A percentile compares a stretch with the other conserved stretches of the same genome.
Conservation (phyloP, 2,888 invertebrate species). For the Tenthredo amoena region DNA sequence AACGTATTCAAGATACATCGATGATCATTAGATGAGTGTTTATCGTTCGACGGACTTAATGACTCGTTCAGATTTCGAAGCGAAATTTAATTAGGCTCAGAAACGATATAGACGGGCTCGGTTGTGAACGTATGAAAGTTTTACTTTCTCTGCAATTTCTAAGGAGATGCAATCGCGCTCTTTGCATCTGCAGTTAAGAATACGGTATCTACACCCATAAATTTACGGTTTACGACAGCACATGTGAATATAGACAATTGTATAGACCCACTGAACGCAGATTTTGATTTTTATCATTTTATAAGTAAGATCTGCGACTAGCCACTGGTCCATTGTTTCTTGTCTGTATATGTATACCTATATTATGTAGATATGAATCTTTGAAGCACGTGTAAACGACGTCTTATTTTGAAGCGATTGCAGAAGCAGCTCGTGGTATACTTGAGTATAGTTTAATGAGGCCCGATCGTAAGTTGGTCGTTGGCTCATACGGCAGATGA, state of each 20-base stretch:
- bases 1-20: not conserved
- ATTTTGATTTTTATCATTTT: not conserved
- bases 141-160: conserved; percentile 72
- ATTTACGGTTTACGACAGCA: not conserved
- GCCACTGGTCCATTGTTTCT: not conserved
- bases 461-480: not conserved
- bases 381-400: not conserved
- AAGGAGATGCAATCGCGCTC: conserved; percentile 56
- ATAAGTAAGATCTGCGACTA: not conserved
- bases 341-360: too few relatives aligned
- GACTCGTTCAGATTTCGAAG: conserved; percentile 4
- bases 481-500: conserved; percentile 23
- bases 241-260: not conserved
- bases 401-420: not conserved
- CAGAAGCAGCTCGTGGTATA: not conserved
- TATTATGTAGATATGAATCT: not conserved
- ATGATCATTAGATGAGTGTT: not conserved
- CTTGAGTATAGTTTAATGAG: not conserved
- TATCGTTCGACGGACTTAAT: not conserved
- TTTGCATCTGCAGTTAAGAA: conserved; percentile 20
- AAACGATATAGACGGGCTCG: not conserved
- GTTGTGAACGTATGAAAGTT: conserved; percentile 65
- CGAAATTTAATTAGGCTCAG: conserved; percentile 43
- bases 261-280: not conserved
- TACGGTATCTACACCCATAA: not conserved